Evolutionary conservation across 1,140 invertebrate species (phyloP), one percentile per base, ranked within the genome.

Genomic region (Tetragonula clypearis): DNA sequence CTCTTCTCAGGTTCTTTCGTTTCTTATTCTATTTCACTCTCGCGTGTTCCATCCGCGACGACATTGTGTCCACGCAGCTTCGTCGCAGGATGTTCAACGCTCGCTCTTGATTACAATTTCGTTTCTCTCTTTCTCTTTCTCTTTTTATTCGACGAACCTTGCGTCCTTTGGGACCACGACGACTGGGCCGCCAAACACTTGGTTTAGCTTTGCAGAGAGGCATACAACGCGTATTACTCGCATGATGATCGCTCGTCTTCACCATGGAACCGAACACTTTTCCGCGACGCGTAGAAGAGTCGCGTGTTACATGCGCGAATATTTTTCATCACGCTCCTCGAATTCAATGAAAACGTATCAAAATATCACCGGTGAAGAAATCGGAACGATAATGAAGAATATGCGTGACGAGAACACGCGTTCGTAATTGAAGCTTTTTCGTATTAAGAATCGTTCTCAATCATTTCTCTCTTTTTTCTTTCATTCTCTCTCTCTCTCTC

Each of bases 401-500:
- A n/a, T 49, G 68, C 56, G 41, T 6, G 41, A 56, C 8, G 9
- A 9, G 21, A 14, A 62, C 35, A 60, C 68, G 77, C 71, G 23
- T 80, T 85, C 30, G 26, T 41, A n/a, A 75, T 84, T 56, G 41
- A 72, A 79, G 72, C 66, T 58, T 79, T 30, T 49, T 49, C 41
- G 41, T 6, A 23, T 23, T 56, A 69, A 68, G 14, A 68, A 53
- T 79, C 23, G 26, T 86, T 75, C 84, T 75, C 60, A 82, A 74
- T 86, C 83, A 56, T 69, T 83, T 71, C 66, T 62, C 35, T 89
- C 74, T 49, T 84, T 72, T 82, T 26, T 0, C 53, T 23, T 19
- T 66, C 68, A 65, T 23, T 86, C 75, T 81, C 85, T 90, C 81
- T 68, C 87, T 86, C 79, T 86, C 75, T 81, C 85, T 90, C 81